phyloP scores from a whole-genome alignment of 2,888 invertebrate species.

The Oxystoma pomonae region DNA sequence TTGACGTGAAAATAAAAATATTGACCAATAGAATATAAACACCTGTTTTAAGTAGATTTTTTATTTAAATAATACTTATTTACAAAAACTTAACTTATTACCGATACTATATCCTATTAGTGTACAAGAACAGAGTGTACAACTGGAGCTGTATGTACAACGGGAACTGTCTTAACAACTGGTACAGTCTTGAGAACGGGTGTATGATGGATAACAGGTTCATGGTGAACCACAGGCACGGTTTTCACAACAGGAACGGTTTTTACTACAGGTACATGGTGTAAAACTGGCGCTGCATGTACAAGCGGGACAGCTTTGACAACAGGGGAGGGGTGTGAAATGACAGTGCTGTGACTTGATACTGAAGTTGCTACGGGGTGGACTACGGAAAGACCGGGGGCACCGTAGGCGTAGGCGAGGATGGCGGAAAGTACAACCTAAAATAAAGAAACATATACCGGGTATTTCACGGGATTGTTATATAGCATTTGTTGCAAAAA shows the following conservation, averaged over 20 bases:
- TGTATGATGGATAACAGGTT: background rate
- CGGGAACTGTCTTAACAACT: conserved; percentile 31
- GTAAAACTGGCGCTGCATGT: conserved; percentile 34
- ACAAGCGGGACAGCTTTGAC: conserved; percentile 42
- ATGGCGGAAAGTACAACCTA: background rate
- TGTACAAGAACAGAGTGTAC: conserved; percentile 8
- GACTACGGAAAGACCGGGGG: background rate
- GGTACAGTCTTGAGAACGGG: background rate
- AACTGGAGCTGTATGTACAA: conserved; percentile 34
- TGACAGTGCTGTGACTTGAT: conserved; percentile 1
- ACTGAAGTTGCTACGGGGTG: background rate
- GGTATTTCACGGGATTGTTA: too few species aligned
- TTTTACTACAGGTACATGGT: conserved; percentile 34
- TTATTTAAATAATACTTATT: background rate
- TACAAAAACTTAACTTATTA: background rate
- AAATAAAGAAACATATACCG: conserved; percentile 1
- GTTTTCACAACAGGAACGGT: conserved; percentile 23
- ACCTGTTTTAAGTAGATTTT: too few species aligned
- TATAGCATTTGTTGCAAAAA: too few species aligned
- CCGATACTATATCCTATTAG: background rate
- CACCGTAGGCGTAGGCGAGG: background rate
- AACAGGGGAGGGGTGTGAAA: conserved; percentile 4
- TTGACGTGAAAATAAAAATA: too few species aligned
- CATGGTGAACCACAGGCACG: background rate
- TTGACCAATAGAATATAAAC: too few species aligned